Evolutionary conservation across 2,888 invertebrate species (phyloP), one percentile per base, ranked within the genome.

Genomic region (Nemotelus nigrinus): DNA sequence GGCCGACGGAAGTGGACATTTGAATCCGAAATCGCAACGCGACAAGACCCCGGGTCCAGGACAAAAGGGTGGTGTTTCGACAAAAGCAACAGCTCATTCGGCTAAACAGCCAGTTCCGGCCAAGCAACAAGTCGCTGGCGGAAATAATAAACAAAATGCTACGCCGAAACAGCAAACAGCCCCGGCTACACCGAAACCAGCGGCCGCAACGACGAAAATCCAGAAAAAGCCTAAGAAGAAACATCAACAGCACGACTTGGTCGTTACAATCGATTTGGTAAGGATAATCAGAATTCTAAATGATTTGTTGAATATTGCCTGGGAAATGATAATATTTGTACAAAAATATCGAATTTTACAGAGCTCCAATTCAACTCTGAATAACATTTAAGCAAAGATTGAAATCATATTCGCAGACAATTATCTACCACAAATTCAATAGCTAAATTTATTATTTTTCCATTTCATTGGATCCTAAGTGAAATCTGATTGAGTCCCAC

Each of bases 231-330:
- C 92, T 86, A 93, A 93, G 10, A 92, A 94, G 83, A 91, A 93
- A 83, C 92, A 94, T 82, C 94, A 94, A 84, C 93, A 93, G 84
- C 93, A 94, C 83, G 94, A 95, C 83, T 91, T 94, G 77, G 91
- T 92, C 81, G 94, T 95, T 82, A 94, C 93, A 81, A 94, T 95
- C 82, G 92, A 94, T 86, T 86, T 94, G 91, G 95, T 94, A 47
- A 72, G 58, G n/a, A 71, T n/a, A 43, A 25, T 25, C 25, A 25
- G 25, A 25, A 25, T 25, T 25, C 25, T 25, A 25, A 25, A 25
- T 25, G 25, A 25, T 25, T 25, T 25, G 25, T 25, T 1, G 25
- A 25, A 25, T 25, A 25, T 25, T 25, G 25, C 25, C 25, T 25
- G 25, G 25, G 25, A 25, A 25, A 25, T 25, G 25, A 25, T 25